Evolutionary conservation across 2,113 vertebrate species (phyloP).

Genomic region (Pituophis catenifer): DNA sequence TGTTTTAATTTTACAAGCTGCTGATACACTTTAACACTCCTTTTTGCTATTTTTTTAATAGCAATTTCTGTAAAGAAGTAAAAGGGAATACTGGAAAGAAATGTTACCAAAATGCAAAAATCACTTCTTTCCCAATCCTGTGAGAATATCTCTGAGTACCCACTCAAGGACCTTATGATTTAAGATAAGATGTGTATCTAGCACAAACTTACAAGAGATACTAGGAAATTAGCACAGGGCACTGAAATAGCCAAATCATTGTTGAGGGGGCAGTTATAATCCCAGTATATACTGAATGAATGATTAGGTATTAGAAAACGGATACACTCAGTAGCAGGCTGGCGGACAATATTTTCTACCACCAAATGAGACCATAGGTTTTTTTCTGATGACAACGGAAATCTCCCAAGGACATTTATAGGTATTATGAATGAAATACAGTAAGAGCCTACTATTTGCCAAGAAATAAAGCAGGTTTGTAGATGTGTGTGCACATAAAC

Average conservation of each 20-base stretch:
- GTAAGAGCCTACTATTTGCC: background rate
- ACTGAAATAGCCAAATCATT: background rate
- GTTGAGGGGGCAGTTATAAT: too few species aligned
- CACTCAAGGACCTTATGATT: background rate
- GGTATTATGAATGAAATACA: background rate
- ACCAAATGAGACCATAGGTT: background rate
- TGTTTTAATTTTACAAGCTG: background rate
- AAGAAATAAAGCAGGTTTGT: background rate
- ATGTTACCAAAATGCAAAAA: background rate
- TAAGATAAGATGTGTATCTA: background rate
- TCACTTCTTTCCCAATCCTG: background rate
- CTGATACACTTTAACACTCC: background rate
- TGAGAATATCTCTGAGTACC: background rate
- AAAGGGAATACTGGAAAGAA: background rate
- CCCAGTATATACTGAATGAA: background rate
- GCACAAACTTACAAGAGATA: background rate
- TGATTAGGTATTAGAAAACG: background rate
- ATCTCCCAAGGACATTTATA: background rate
- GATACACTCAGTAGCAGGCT: background rate
- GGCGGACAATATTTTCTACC: background rate
- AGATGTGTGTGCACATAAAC: background rate
- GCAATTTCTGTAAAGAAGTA: background rate
- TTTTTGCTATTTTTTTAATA: background rate
- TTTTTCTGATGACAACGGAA: background rate
- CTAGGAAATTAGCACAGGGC: background rate